These are phyloP conservation scores for Harpalus rufipes DNA, from an alignment of 2,888 invertebrate genomes.

Conservation along the genomic window DNA sequence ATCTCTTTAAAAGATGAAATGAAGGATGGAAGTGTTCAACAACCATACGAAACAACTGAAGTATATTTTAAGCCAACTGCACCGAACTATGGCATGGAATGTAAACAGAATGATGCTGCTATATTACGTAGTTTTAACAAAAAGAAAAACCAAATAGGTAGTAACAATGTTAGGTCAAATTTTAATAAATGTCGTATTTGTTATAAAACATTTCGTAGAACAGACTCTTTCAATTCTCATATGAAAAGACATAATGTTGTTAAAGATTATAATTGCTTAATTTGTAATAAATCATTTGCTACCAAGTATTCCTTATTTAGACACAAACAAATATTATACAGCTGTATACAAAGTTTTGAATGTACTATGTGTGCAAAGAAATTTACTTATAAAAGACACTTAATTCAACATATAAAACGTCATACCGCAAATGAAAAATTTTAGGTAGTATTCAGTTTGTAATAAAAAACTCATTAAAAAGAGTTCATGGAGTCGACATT, in stretches of 20 bases:
- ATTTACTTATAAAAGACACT: conserved; percentile 60
- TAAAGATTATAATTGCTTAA: neutral
- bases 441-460: neutral
- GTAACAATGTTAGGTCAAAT: neutral
- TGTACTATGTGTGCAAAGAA: neutral
- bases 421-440: neutral
- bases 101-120: too few relatives aligned
- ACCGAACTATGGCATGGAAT: too few relatives aligned
- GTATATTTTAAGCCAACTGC: too few relatives aligned
- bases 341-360: neutral
- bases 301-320: neutral
- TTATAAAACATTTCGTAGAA: neutral
- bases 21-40: too few relatives aligned
- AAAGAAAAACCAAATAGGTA: too few relatives aligned
- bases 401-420: conserved; percentile 65
- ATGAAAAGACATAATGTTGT: neutral
- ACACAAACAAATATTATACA: neutral
- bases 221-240: neutral
- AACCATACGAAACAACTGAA: too few relatives aligned
- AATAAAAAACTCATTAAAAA: neutral
- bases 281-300: neutral
- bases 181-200: neutral
- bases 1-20: too few relatives aligned
- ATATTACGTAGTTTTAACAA: too few relatives aligned
- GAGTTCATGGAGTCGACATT: neutral